phyloP scores from a whole-genome alignment of 2,797 vertebrate species.

The Neosalanx taihuensis region DNA sequence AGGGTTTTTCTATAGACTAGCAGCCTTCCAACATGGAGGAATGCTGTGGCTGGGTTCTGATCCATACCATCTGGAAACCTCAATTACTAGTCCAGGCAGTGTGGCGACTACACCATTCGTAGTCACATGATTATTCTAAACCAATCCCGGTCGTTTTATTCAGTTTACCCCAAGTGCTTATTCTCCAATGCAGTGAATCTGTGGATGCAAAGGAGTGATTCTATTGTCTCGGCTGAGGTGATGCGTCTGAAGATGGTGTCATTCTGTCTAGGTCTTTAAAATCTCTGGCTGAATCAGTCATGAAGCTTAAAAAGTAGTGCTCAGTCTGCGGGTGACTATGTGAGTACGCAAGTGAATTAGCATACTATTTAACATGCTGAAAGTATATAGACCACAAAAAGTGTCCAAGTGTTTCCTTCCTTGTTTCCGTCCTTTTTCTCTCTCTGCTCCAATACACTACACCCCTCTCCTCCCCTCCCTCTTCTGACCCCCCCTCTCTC shows the following conservation, averaged over 20 bases:
- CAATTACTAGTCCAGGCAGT: constrained; percentile 74
- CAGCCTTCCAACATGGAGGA: constrained; percentile 56
- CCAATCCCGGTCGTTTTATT: constrained; percentile 64
- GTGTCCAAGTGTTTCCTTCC: too few species aligned
- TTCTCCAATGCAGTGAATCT: constrained; percentile 57
- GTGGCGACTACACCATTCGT: constrained; percentile 62
- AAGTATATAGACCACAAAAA: too few species aligned
- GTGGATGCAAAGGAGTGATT: constrained; percentile 55
- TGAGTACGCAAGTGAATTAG: too few species aligned
- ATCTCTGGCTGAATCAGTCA: constrained; percentile 22
- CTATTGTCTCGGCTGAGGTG: constrained; percentile 31
- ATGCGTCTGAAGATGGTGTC: constrained; percentile 9
- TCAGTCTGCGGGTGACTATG: constrained; percentile 13
- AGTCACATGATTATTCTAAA: constrained; percentile 66
- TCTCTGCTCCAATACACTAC: too few species aligned
- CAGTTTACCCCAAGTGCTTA: constrained; percentile 66
- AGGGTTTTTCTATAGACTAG: constrained; percentile 36
- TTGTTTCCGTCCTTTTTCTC: too few species aligned
- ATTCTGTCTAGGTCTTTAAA: constrained; percentile 8
- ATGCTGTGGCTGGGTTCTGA: constrained; percentile 77
- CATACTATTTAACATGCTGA: too few species aligned
- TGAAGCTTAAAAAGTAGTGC: constrained; percentile 10
- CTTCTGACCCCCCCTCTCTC: too few species aligned
- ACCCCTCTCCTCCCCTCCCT: too few species aligned
- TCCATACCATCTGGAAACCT: constrained; percentile 81